These are phyloP conservation scores for Gila robusta DNA, from an alignment of 2,797 vertebrate genomes.

Conservation along the genomic window DNA sequence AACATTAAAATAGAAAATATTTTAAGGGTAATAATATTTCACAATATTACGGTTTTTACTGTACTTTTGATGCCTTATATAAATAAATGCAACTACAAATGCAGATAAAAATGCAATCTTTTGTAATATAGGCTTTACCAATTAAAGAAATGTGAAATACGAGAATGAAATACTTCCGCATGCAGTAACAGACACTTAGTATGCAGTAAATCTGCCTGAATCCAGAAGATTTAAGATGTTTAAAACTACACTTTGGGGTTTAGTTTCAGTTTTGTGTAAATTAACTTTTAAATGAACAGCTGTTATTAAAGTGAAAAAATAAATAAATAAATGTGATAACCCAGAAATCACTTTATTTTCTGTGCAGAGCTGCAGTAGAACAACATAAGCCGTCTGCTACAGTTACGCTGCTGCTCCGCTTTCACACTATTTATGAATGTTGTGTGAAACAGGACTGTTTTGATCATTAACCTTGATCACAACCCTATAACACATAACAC, in stretches of 20 bases:
- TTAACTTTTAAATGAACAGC: background rate
- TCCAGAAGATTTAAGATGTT: background rate
- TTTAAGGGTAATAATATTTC: background rate
- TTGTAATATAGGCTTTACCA: background rate
- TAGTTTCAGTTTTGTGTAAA: background rate
- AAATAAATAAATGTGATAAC: background rate
- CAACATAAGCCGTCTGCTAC: background rate
- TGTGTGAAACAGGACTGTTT: constrained; percentile 51
- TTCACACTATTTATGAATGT: background rate
- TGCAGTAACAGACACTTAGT: background rate
- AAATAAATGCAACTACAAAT: background rate
- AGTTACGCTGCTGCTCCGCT: background rate
- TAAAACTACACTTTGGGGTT: background rate
- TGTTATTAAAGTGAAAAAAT: background rate
- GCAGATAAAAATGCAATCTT: too few species aligned
- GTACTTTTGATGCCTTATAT: background rate
- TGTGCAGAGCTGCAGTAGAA: background rate
- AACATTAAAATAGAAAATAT: background rate
- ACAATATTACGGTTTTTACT: background rate
- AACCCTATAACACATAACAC: background rate
- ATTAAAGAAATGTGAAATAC: background rate
- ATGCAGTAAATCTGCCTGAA: background rate
- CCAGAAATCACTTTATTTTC: background rate
- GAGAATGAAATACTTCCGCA: background rate
- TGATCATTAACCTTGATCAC: constrained; percentile 51